Evolutionary conservation across 1,140 invertebrate species (phyloP).

Genomic region (Drosophila mauritiana): DNA sequence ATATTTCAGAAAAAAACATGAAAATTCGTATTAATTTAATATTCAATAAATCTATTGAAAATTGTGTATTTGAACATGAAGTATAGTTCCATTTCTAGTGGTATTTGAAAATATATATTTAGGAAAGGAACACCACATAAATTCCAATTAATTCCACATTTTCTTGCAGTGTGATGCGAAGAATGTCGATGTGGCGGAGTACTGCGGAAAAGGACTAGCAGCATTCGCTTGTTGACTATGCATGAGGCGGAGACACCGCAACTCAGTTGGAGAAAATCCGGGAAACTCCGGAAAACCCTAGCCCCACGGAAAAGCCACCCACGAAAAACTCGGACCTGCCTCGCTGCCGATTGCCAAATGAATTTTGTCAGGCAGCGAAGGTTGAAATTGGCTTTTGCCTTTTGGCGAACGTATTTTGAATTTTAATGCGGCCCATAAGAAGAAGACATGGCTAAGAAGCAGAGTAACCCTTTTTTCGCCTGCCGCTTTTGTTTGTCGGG

Average conservation of each 20-base stretch:
- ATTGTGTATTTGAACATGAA: too few relatives aligned
- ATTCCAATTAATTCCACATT: neutral
- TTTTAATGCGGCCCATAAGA: conserved; percentile 63
- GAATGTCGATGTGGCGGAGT: neutral
- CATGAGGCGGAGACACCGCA: conserved; percentile 53
- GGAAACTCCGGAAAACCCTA: conserved; percentile 21
- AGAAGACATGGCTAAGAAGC: conserved; percentile 1
- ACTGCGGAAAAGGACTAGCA: conserved; percentile 5
- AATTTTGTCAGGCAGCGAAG: conserved; percentile 76
- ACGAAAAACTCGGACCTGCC: conserved; percentile 23
- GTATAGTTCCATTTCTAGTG: too few relatives aligned
- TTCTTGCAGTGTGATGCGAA: neutral
- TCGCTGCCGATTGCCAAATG: conserved; percentile 70
- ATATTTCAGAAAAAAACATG: too few relatives aligned
- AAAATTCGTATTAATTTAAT: too few relatives aligned
- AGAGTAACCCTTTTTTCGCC: conserved; percentile 37
- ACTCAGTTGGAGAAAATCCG: conserved; percentile 36
- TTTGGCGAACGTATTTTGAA: conserved; percentile 78
- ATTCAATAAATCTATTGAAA: too few relatives aligned
- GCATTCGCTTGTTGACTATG: conserved; percentile 61
- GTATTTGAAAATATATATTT: too few relatives aligned
- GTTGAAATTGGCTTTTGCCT: conserved; percentile 80
- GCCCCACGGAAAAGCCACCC: neutral
- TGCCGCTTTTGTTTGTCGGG: conserved; percentile 17
- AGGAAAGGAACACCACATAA: too few relatives aligned